Evolutionary conservation across 2,888 invertebrate species (phyloP), one percentile per base, ranked within the genome.

Genomic region (Drosophila gaucha): DNA sequence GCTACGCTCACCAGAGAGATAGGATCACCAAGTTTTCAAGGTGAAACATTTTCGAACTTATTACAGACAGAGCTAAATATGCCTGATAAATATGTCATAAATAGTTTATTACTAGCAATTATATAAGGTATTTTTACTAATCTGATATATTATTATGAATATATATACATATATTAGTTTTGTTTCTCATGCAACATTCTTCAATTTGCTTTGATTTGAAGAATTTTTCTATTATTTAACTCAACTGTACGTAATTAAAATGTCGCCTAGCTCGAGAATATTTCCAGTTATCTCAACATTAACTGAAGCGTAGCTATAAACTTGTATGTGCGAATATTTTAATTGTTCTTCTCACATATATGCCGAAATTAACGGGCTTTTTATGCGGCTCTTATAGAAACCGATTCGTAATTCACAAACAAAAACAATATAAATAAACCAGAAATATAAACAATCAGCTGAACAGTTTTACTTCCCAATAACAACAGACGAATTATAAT

Each of bases 241-340:
- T 28, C 20, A n/a, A 20, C 3, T 51, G 30, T 26, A 62, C 20
- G 12, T n/a, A 28, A 46, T 66, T n/a, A 3, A 28, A 24, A 10
- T 33, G 39, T 41, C 26, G 30, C 6, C 30, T 14, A 50, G 6
- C 30, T 16, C 12, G 33, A 28, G 9, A 33, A 9, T 12, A 43
- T 22, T 14, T 30, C n/a, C 14, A 28, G 20, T 28, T 31, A n/a
- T 10, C 12, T 5, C 16, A 44, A 38, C 57, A 51, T n/a, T 24
- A 41, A 14, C 31, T 30, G 49, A 39, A 38, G 6, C 24, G 18
- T n/a, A 20, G 35, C 31, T 6, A 14, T 36, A 26, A 39, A 16
- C 20, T 47, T 12, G 46, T 51, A 50, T 74, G 74, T 62, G 80
- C 35, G 62, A 80, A 74, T 74, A 78, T 78, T 74, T 80, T 74